Conservation (phyloP, 2,113 vertebrate species). For the Megaceryle maxima region DNA sequence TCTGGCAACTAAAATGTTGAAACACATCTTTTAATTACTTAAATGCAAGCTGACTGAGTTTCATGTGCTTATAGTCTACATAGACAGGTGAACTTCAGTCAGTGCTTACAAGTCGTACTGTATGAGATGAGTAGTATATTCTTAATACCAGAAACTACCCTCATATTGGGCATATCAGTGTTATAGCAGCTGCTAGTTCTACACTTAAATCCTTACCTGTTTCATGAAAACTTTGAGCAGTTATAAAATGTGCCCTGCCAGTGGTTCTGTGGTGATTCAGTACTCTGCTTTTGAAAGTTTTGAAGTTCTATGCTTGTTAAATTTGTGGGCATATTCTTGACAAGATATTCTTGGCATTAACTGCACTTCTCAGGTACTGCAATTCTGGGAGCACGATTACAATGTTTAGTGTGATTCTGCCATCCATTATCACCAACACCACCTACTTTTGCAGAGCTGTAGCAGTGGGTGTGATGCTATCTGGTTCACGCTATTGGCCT, state of each 20-base stretch:
- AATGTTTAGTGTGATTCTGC: constrained; percentile 78
- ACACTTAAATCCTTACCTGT: background rate
- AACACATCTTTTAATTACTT: background rate
- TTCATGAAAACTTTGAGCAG: background rate
- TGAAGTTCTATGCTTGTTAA: constrained; percentile 60
- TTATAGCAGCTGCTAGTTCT: background rate
- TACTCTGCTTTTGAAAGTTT: constrained; percentile 61
- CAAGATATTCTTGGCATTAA: constrained; percentile 73
- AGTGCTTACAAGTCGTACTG: background rate
- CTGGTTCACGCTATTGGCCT: constrained; percentile 66
- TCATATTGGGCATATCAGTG: background rate
- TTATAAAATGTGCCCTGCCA: background rate
- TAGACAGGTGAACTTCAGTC: background rate
- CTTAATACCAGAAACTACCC: background rate
- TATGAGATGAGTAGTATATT: background rate
- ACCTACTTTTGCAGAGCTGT: constrained; percentile 70
- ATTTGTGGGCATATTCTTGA: constrained; percentile 50
- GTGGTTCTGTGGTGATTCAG: background rate
- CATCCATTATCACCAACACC: constrained; percentile 74
- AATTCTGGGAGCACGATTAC: constrained; percentile 70
- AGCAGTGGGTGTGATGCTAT: constrained; percentile 74
- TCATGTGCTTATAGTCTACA: background rate
- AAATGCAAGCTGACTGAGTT: background rate
- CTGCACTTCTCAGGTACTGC: constrained; percentile 76
- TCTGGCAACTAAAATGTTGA: background rate